Conservation (phyloP, 2,888 invertebrate species). For the Cepaea hortensis region DNA sequence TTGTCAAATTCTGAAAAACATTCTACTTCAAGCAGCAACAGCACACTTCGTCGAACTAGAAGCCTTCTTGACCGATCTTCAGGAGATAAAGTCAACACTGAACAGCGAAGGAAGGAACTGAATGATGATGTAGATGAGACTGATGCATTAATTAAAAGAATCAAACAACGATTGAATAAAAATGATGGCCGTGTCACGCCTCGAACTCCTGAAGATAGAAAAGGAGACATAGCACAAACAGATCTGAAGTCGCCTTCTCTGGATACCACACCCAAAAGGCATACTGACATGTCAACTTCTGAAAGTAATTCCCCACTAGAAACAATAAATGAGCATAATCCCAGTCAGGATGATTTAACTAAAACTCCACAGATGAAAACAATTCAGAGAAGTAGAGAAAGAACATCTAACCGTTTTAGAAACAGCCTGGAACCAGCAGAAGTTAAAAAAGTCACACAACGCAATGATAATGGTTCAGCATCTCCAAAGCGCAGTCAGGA, state of each 20-base stretch:
- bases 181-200: constrained; percentile 40
- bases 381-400: constrained; percentile 51
- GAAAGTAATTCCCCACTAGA: constrained; percentile 55
- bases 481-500: constrained; percentile 39
- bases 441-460: constrained; percentile 54
- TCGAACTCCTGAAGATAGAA: constrained; percentile 37
- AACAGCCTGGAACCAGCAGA: constrained; percentile 59
- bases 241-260: background rate
- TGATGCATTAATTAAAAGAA: constrained; percentile 52
- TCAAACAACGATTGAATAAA: constrained; percentile 52
- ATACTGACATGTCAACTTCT: constrained; percentile 56
- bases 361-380: constrained; percentile 29
- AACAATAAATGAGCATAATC: constrained; percentile 64
- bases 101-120: constrained; percentile 15
- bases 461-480: constrained; percentile 32
- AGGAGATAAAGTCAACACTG: constrained; percentile 39
- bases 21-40: constrained; percentile 49
- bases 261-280: constrained; percentile 54
- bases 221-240: background rate
- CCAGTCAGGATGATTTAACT: constrained; percentile 23
- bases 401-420: constrained; percentile 52
- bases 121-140: constrained; percentile 48
- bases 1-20: constrained; percentile 52
- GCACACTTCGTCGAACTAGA: constrained; percentile 57
- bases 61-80: constrained; percentile 58